Evolutionary conservation across 2,113 vertebrate species (phyloP).

Genomic region (Trogon melanurus): DNA sequence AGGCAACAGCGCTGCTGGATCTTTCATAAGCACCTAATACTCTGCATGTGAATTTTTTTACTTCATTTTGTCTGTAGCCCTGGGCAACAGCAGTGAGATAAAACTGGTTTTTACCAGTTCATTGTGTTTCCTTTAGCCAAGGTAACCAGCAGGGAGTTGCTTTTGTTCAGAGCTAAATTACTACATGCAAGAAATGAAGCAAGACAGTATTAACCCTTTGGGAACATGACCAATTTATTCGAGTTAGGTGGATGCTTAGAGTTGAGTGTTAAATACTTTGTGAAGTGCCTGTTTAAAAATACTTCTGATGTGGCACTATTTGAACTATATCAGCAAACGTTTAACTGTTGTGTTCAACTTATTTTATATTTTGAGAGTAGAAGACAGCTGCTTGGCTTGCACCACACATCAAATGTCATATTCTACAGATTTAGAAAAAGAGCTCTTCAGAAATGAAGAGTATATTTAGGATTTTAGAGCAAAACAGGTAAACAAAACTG

Average conservation of each 20-base stretch:
- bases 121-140: slow-evolving; percentile 61
- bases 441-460: background rate
- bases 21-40: slow-evolving; percentile 74
- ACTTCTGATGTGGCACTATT: background rate
- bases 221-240: background rate
- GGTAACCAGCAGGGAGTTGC: slow-evolving; percentile 61
- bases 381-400: background rate
- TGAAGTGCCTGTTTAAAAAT: background rate
- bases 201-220: slow-evolving; percentile 55
- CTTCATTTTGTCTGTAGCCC: slow-evolving; percentile 83
- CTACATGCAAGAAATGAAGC: slow-evolving; percentile 60
- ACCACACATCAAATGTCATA: background rate
- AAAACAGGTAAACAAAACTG: background rate
- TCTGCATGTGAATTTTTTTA: slow-evolving; percentile 69
- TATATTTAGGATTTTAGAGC: background rate
- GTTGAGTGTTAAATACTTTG: background rate
- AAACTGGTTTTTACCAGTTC: slow-evolving; percentile 79
- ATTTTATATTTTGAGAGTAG: background rate
- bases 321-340: background rate
- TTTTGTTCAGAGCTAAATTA: slow-evolving; percentile 56
- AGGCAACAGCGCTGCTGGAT: slow-evolving; percentile 83
- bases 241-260: background rate
- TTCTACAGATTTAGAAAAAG: background rate
- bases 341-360: background rate
- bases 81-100: slow-evolving; percentile 82